These are phyloP conservation scores for Ethmia dodecea DNA, from an alignment of 2,888 invertebrate species.

Conservation along the genomic window DNA sequence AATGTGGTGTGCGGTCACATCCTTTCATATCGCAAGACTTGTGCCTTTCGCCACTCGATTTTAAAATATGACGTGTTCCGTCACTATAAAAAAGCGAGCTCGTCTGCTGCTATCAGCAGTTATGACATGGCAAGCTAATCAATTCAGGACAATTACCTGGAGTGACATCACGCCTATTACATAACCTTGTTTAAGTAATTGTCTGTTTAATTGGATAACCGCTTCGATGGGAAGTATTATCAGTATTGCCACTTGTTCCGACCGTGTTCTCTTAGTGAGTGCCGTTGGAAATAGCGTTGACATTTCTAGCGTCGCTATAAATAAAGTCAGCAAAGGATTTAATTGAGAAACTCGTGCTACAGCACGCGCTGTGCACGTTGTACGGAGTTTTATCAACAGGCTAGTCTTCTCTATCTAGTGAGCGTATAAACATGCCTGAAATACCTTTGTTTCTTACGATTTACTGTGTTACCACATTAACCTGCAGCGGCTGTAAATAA, in stretches of 20 bases:
- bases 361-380: too few species aligned
- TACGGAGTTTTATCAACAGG: too few species aligned
- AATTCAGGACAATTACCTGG: slow-evolving; percentile 47
- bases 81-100: slow-evolving; percentile 29
- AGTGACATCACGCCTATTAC: slow-evolving; percentile 45
- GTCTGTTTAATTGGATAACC: slow-evolving; percentile 42
- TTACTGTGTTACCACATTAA: slow-evolving; percentile 57
- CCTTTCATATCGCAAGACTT: slow-evolving; percentile 71
- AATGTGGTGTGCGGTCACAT: too few species aligned
- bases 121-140: slow-evolving; percentile 44
- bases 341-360: too few species aligned
- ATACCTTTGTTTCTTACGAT: slow-evolving; percentile 61
- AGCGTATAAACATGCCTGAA: slow-evolving; percentile 47
- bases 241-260: too few species aligned
- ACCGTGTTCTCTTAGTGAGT: too few species aligned
- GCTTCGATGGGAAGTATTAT: too few species aligned
- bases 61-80: slow-evolving; percentile 38
- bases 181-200: slow-evolving; percentile 45
- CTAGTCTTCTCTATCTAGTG: slow-evolving; percentile 25
- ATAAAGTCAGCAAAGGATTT: too few species aligned
- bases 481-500: slow-evolving; percentile 66
- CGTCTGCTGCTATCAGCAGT: slow-evolving; percentile 34
- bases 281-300: too few species aligned
- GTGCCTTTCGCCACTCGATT: slow-evolving; percentile 65
- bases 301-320: too few species aligned